Percentiles rank a stretch among this genome's conserved stretches.
Evolutionary conservation across 2,888 invertebrate species (phyloP).

Genomic region (Rhabditophanes sp.): DNA sequence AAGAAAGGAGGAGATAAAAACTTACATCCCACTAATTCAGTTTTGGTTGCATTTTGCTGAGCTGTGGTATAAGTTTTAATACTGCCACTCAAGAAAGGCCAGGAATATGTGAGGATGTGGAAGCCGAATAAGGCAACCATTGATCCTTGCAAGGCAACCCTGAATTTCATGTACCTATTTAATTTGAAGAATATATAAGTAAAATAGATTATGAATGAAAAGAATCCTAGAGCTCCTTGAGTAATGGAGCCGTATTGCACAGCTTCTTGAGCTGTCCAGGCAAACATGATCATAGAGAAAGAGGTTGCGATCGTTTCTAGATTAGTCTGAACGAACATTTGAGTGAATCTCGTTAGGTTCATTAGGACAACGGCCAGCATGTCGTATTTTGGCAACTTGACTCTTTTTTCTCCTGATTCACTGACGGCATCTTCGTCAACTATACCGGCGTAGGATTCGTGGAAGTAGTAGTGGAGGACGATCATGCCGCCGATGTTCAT

Average conservation of each 20-base stretch:
- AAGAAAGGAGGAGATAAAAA: neutral
- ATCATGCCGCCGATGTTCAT: slow-evolving; percentile 16
- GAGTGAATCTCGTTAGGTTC: slow-evolving; percentile 44
- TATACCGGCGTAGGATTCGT: slow-evolving; percentile 16
- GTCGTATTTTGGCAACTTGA: slow-evolving; percentile 22
- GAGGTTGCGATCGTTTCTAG: slow-evolving; percentile 46
- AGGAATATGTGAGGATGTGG: slow-evolving; percentile 7
- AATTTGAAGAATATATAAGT: slow-evolving; percentile 42
- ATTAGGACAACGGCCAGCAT: slow-evolving; percentile 22
- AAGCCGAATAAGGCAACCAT: slow-evolving; percentile 6
- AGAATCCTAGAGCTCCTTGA: slow-evolving; percentile 32
- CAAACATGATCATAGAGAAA: slow-evolving; percentile 46
- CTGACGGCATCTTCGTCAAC: slow-evolving; percentile 7
- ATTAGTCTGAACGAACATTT: slow-evolving; percentile 46
- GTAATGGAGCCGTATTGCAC: slow-evolving; percentile 44
- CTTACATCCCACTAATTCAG: too few relatives aligned
- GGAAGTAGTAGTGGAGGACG: slow-evolving; percentile 9
- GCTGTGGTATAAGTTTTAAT: neutral
- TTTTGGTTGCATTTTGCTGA: too few relatives aligned
- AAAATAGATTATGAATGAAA: slow-evolving; percentile 42
- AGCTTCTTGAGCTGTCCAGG: slow-evolving; percentile 43
- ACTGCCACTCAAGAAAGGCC: slow-evolving; percentile 7
- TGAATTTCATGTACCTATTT: too few relatives aligned
- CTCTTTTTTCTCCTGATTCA: neutral
- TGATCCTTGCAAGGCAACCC: too few relatives aligned